Base-by-base conservation (phyloP, 2,888 invertebrate species). In the Caenorhabditis sp. region DNA sequence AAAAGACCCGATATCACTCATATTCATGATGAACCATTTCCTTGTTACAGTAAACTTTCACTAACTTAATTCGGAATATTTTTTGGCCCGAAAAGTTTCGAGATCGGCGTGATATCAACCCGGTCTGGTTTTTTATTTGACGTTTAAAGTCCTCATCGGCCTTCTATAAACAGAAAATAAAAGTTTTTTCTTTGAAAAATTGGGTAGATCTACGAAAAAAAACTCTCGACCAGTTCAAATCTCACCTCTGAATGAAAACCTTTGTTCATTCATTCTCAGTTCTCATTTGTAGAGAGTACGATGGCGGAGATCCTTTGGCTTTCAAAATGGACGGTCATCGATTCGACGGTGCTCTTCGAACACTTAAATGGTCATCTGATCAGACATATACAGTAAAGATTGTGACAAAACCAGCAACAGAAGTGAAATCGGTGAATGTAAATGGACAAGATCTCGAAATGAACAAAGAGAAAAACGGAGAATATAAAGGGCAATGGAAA, bases 311-410 rank as follows among this genome's bases (percentile, higher is more conserved):
- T 36, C 78, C 77, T 51, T 71, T 85, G 36, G 80, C 84, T 4
- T 86, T 86, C 78, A 86, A 86, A 69, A 82, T 84, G 68, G 86
- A 86, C 63, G 86, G 84, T 1, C 69, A 80, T 36, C 79, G 86
- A 21, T 86, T 86, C 58, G 79, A 83, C 24, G 84, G 85, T 10
- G 84, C 83, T 0, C 62, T 69, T 21, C 51, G 81, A 55, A 86
- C 85, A 14, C 70, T 86, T 43, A 86, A 86, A 66, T 81, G 82
- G 59, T 76, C 76, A n/a, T 73, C 78, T 2, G 81, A 86, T 72
- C 69, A 79, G 60, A 83, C 78, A 55, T 86, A 86, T 69, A 69
- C 78, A 21, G 77, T 85, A n/a, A 63, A 68, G 51, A 57, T 86
- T 17, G 74, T 71, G 24, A 72, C 78, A 19, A 81, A 80, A 59